phyloP scores from a whole-genome alignment of 2,888 invertebrate species.

The Thera britannica region DNA sequence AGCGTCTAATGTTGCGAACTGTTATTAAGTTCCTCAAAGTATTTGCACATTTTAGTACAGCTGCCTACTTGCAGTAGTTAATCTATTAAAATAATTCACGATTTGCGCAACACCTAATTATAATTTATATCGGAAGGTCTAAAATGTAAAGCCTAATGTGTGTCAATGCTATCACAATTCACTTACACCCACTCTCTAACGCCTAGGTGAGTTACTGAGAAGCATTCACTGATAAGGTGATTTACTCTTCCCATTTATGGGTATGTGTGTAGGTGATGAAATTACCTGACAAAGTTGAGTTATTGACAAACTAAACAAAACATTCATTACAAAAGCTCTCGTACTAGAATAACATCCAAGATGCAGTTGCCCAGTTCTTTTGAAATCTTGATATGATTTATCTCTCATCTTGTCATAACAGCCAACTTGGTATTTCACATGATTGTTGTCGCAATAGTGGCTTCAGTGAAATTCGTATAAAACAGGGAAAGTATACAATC shows the following conservation, averaged over 20 bases:
- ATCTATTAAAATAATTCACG: constrained; percentile 28
- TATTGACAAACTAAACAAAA: constrained; percentile 15
- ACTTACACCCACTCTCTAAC: constrained; percentile 71
- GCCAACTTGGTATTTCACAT: constrained; percentile 53
- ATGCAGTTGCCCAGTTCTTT: neutral
- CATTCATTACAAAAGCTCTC: constrained; percentile 4
- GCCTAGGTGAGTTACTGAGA: constrained; percentile 62
- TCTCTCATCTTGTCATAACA: constrained; percentile 58
- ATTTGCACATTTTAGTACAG: neutral
- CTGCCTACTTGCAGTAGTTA: neutral
- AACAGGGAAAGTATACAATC: constrained; percentile 82
- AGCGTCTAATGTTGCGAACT: too few relatives aligned
- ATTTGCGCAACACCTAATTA: constrained; percentile 56
- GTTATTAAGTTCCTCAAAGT: neutral
- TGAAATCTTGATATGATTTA: constrained; percentile 20
- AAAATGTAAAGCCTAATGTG: constrained; percentile 66
- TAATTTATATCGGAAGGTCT: constrained; percentile 56
- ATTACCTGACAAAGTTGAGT: constrained; percentile 25
- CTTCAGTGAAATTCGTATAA: constrained; percentile 76
- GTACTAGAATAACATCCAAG: neutral
- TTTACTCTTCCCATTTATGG: constrained; percentile 50
- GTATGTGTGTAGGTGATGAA: constrained; percentile 36
- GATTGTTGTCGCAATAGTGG: constrained; percentile 38
- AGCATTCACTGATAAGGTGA: constrained; percentile 56
- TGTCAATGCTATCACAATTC: constrained; percentile 75